These are phyloP conservation scores for Aphaenogaster rudis DNA, from an alignment of 1,140 invertebrate genomes.

Conservation along the genomic window DNA sequence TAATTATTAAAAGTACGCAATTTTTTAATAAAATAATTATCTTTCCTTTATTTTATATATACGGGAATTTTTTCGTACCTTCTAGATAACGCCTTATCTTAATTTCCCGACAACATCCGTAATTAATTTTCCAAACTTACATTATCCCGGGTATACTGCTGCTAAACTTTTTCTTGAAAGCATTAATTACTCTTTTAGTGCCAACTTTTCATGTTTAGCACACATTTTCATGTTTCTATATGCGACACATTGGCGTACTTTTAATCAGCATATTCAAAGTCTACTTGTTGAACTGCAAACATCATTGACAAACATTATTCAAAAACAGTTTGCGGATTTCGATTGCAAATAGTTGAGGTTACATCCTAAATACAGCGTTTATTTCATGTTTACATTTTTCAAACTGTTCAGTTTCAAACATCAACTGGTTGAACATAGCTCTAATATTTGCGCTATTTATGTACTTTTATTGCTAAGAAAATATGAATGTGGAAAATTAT, in stretches of 20 bases:
- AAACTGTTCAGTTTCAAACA: neutral
- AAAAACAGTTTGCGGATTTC: slow-evolving; percentile 24
- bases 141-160: neutral
- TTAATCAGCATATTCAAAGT: slow-evolving; percentile 43
- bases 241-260: neutral
- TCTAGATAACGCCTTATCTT: slow-evolving; percentile 10
- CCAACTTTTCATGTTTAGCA: slow-evolving; percentile 1
- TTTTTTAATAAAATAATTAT: slow-evolving; percentile 9
- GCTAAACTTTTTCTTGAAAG: slow-evolving; percentile 35
- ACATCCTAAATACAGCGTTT: neutral
- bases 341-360: neutral
- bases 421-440: neutral
- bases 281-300: neutral
- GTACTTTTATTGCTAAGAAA: slow-evolving; percentile 25
- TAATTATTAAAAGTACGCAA: neutral
- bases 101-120: slow-evolving; percentile 47
- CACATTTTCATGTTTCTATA: slow-evolving; percentile 16
- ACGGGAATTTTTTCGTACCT: neutral
- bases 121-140: slow-evolving; percentile 54
- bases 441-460: neutral
- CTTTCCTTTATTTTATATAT: neutral
- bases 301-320: slow-evolving; percentile 36
- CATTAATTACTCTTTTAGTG: slow-evolving; percentile 39
- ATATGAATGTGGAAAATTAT: neutral
- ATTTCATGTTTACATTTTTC: neutral